Base-by-base conservation (phyloP, 92 coral and sea anemone genomes). In the Palythoa grandis region DNA sequence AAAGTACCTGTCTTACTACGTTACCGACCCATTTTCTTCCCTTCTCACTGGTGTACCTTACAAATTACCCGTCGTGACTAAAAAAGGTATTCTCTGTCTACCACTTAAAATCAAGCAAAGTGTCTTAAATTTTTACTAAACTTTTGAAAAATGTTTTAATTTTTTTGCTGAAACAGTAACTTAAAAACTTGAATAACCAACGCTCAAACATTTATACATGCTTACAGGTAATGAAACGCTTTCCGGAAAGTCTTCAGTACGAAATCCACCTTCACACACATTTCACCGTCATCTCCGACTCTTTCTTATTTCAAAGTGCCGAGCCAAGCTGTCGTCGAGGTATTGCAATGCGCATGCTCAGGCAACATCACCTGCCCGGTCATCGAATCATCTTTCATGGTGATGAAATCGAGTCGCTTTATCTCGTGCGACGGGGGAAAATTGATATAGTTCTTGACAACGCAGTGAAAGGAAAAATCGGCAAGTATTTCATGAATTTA, bases 201-300 rank as follows among this genome's bases (percentile, higher is more conserved):
- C 48, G 8, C 48, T 29, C 5, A 43, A 25, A 7, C 1, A 69
- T 14, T 20, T 25, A 13, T 15, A 29, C 47, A 29, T 69, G 8
- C 25, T 70, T 67, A 19, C 79, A 96, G 99, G 99, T 97, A 14
- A 87, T 97, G 70, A 89, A 93, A 69, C 94, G 88, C 88, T 97
- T 97, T 78, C 99, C 99, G 23, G 95, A 97, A 77, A 95, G 95
- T 17, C 98, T 97, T 13, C 99, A 97, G 84, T 95, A 97, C 87
- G 99, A 97, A 83, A 92, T 97, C 20, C 98, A 91, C 22, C 95
- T 95, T 19, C 98, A 97, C 69, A 92, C 93, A 91, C 99, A 97
- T 84, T 92, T 94, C 35, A 97, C 96, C 11, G 98, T 97, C 23
- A 82, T 97, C 52, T 93, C 98, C 9, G 79, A 97, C 73, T 97